Evolutionary conservation across 2,113 vertebrate genomes (phyloP).

Genomic region (Patagioenas fasciata): DNA sequence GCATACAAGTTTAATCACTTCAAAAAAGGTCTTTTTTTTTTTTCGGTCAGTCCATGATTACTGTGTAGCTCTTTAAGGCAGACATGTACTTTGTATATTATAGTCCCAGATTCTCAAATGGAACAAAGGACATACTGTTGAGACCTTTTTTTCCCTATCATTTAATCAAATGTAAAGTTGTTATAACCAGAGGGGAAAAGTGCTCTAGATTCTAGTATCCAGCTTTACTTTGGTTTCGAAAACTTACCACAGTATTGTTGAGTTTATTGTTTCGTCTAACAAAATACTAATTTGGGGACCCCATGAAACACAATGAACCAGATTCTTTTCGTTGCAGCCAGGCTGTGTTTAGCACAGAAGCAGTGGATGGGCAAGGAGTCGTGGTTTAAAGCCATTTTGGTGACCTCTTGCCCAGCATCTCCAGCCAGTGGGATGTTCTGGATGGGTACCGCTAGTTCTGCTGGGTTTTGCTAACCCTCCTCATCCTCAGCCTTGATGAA

Average conservation of each 20-base stretch:
- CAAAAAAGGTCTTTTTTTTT: not conserved
- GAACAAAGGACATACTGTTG: constrained; percentile 57
- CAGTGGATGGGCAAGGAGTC: rapidly evolving
- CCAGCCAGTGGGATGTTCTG: not conserved
- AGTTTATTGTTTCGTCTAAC: constrained; percentile 44
- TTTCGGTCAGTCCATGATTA: constrained; percentile 28
- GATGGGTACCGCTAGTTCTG: not conserved
- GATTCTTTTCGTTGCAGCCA: not conserved
- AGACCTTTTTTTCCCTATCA: constrained; percentile 35
- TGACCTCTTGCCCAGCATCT: not conserved
- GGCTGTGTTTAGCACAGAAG: not conserved
- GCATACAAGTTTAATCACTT: not conserved
- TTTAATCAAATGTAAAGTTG: constrained; percentile 55
- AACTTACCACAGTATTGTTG: constrained; percentile 44
- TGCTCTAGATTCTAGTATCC: constrained; percentile 46
- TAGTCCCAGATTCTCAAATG: not conserved
- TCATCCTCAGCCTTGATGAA: not conserved
- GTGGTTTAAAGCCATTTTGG: not conserved
- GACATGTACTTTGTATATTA: not conserved
- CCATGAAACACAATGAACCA: not conserved
- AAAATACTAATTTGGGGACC: constrained; percentile 54
- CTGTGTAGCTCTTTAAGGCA: constrained; percentile 10
- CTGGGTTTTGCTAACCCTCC: not conserved
- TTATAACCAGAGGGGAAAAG: constrained; percentile 52
- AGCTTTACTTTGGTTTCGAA: constrained; percentile 50